Base-by-base conservation (phyloP, 2,888 invertebrate species). In the Galerucella nymphaeae region DNA sequence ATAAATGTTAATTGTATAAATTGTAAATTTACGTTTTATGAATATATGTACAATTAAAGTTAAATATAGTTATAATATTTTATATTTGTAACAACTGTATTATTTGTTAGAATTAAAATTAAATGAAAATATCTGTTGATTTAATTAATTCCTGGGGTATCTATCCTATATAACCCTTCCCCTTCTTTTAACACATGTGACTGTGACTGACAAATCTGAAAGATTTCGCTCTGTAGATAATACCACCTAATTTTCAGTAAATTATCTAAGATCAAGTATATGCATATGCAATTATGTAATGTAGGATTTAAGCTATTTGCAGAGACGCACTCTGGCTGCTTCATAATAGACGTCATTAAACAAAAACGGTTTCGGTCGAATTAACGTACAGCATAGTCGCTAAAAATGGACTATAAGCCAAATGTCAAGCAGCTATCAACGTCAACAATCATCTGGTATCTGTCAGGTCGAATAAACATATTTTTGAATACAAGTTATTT, bases 71-170 rank as follows among this genome's bases (percentile, higher is more conserved):
- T 74, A 74, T 72, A 76, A 76, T 76, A 77, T 77, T 77, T 77
- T 77, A 77, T 77, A 77, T 77, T 77, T 77, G 76, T 76, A 77
- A 72, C 76, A 61, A 75, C 64, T 76, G 76, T 76, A 76, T 68
- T 74, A 76, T 72, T 73, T 74, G 73, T 75, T 76, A 76, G 76
- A 58, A 76, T 75, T 75, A 76, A 75, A 76, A 69, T 71, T 71
- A 41, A 72, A 72, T 64, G 48, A 71, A 74, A 70, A 63, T 41
- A 13, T 57, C 42, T 14, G n/a, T 66, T 66, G 38, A n/a, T 16
- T 53, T 2, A 53, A 16, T 16, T 50, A 38, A 8, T 9, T 9
- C 8, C 8, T 38, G 30, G 8, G 6, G 0, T 38, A 38, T 9
- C 8, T 1, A 38, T 38, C 6, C 30, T 6, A 30, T 30, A 6